Conservation (phyloP, 2,888 invertebrate genomes). For the Latheticus oryzae region DNA sequence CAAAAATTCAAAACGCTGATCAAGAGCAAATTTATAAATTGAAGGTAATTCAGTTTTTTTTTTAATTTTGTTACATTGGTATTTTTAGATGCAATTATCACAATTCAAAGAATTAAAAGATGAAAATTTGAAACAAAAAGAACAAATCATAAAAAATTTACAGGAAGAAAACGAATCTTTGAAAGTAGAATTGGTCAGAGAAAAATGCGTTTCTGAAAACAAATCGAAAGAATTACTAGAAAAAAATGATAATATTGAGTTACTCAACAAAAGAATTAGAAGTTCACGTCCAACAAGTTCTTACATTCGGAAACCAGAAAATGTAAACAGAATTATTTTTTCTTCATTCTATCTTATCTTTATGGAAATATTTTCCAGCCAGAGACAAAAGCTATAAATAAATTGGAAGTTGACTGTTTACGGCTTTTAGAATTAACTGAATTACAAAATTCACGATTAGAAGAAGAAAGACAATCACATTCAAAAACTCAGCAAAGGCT, state of each 20-base stretch:
- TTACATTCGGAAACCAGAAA: constrained; percentile 37
- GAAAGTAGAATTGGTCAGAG: constrained; percentile 63
- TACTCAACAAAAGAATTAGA: constrained; percentile 65
- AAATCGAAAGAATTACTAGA: constrained; percentile 66
- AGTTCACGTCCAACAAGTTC: constrained; percentile 40
- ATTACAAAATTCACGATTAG: constrained; percentile 70
- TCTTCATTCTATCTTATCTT: neutral
- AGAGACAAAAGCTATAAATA: constrained; percentile 57
- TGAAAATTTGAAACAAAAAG: constrained; percentile 68
- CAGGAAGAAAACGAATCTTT: constrained; percentile 56
- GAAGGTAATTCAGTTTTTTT: constrained; percentile 64
- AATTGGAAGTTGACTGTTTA: constrained; percentile 73
- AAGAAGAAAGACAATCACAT: constrained; percentile 67
- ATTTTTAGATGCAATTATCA: constrained; percentile 69
- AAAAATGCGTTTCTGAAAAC: constrained; percentile 68
- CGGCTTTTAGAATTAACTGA: constrained; percentile 71
- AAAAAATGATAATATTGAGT: constrained; percentile 67
- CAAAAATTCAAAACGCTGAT: constrained; percentile 74
- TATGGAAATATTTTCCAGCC: too few species aligned
- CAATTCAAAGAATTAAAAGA: constrained; percentile 67
- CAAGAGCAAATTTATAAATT: constrained; percentile 74
- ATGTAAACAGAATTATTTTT: constrained; percentile 21
- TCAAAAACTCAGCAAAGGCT: constrained; percentile 60
- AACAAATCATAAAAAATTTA: constrained; percentile 66
- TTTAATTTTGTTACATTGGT: too few species aligned